These are phyloP conservation scores for Hemicentrotus pulcherrimus DNA, from an alignment of 35 echinoderm and acorn worm species.

Conservation along the genomic window DNA sequence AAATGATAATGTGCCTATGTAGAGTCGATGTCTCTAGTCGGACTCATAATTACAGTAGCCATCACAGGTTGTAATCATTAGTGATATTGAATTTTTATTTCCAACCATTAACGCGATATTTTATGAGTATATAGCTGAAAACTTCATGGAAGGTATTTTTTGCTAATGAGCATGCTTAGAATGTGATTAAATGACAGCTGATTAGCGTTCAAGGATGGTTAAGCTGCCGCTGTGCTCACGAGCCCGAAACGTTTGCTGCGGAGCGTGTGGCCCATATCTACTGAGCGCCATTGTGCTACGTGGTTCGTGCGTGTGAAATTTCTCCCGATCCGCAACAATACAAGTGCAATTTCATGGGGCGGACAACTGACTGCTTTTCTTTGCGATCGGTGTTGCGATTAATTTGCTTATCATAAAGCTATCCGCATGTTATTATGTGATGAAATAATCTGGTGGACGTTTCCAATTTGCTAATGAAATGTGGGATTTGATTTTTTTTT, in stretches of 20 bases:
- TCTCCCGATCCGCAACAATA: slow-evolving; percentile 24
- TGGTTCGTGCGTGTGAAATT: slow-evolving; percentile 37
- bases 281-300: slow-evolving; percentile 11
- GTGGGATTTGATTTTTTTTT: slow-evolving; percentile 14
- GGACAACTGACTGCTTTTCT: slow-evolving; percentile 13
- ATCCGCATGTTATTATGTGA: background rate
- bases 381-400: slow-evolving; percentile 33
- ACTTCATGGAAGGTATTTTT: background rate
- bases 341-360: background rate
- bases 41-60: background rate
- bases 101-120: background rate
- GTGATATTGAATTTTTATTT: background rate
- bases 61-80: background rate
- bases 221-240: slow-evolving; percentile 29
- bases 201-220: slow-evolving; percentile 50
- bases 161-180: slow-evolving; percentile 24
- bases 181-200: slow-evolving; percentile 9
- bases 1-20: background rate
- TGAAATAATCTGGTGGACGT: background rate
- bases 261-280: slow-evolving; percentile 41
- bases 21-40: background rate
- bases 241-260: slow-evolving; percentile 7
- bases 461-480: slow-evolving; percentile 17
- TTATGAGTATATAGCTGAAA: background rate
- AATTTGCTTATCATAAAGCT: slow-evolving; percentile 46